Percentiles rank a stretch among this genome's conserved stretches.
phyloP scores from a whole-genome alignment of 2,888 invertebrate genomes.

The Ptychoptera contaminata region DNA sequence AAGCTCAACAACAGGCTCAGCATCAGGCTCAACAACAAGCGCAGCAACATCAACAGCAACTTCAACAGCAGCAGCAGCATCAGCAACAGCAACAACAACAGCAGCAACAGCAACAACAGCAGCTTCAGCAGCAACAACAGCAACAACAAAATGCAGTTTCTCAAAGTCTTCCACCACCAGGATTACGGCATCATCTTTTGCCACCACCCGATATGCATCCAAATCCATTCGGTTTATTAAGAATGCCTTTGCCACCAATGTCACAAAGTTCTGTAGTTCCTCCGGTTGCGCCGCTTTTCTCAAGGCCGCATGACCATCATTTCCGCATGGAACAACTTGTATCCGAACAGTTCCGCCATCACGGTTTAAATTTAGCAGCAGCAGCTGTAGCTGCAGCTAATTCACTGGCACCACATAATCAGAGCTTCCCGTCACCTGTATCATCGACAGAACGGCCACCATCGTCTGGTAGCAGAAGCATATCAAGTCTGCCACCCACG shows the following conservation, averaged over 20 bases:
- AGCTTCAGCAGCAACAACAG: conserved; percentile 40
- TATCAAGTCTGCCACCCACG: conserved; percentile 3
- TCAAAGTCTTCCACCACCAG: conserved; percentile 41
- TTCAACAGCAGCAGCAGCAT: conserved; percentile 26
- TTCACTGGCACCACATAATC: conserved; percentile 41
- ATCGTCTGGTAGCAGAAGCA: conserved; percentile 24
- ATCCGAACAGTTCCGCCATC: conserved; percentile 66
- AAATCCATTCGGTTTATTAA: conserved; percentile 54
- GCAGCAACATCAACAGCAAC: conserved; percentile 20
- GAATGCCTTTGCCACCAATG: conserved; percentile 59
- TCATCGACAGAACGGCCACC: conserved; percentile 38
- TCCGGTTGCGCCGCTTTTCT: conserved; percentile 53
- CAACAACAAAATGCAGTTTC: conserved; percentile 34
- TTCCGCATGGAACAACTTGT: conserved; percentile 74
- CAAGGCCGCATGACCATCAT: conserved; percentile 64
- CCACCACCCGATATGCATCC: conserved; percentile 60
- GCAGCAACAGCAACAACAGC: conserved; percentile 40
- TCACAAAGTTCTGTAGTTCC: conserved; percentile 53
- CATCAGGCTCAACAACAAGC: conserved; percentile 30
- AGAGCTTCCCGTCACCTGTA: conserved; percentile 33
- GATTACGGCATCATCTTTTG: conserved; percentile 45
- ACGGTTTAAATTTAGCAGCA: conserved; percentile 60
- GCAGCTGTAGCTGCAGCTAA: conserved; percentile 52
- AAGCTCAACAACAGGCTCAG: conserved; percentile 37
- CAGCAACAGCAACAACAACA: conserved; percentile 23